These are phyloP conservation scores for Hirundo rustica DNA, from an alignment of 2,797 vertebrate species.

Conservation along the genomic window DNA sequence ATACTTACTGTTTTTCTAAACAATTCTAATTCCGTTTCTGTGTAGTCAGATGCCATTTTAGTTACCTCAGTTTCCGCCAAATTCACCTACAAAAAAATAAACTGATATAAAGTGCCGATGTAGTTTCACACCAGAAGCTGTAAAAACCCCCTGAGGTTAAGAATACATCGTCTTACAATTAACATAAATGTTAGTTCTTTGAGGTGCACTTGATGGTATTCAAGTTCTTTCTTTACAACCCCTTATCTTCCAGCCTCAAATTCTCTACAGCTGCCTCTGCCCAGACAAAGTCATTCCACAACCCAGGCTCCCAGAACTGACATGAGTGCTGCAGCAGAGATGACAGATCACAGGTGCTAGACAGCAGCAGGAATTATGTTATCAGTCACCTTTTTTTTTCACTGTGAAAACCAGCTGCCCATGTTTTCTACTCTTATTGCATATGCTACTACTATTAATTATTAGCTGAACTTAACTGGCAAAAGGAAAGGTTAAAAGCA, in stretches of 20 bases:
- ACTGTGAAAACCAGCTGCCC: not conserved
- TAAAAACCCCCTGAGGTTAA: not conserved
- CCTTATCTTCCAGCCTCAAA: not conserved
- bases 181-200: not conserved
- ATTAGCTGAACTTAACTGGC: not conserved
- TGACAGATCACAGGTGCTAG: not conserved
- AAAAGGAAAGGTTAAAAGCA: not conserved
- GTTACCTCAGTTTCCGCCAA: conserved; percentile 88
- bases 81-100: conserved; percentile 83
- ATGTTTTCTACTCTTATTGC: not conserved
- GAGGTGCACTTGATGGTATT: accelerated
- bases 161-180: not conserved
- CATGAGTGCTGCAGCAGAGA: not conserved
- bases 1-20: conserved; percentile 90
- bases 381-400: not conserved
- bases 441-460: not conserved
- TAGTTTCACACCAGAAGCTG: not conserved
- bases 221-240: not conserved
- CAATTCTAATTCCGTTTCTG: conserved; percentile 91
- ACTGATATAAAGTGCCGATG: not conserved
- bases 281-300: not conserved
- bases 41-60: conserved; percentile 91
- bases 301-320: not conserved
- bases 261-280: not conserved
- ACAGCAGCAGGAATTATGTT: not conserved